Percentiles rank a stretch among this genome's conserved stretches.
Conservation (phyloP, 2,888 invertebrate genomes). For the Drosophila lutescens region DNA sequence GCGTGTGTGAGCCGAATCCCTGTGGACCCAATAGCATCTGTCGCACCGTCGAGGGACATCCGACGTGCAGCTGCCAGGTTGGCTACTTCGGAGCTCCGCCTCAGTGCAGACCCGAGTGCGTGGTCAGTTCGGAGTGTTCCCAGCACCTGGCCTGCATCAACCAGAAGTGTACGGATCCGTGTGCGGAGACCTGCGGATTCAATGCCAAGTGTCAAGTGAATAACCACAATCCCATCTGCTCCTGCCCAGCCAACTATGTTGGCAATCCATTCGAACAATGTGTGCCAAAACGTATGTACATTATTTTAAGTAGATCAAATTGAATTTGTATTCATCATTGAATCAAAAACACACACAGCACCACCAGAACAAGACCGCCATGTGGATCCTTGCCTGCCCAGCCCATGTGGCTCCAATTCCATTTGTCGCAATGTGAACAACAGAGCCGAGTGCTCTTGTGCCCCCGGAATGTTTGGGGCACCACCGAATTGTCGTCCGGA, state of each 20-base stretch:
- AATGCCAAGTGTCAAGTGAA: constrained; percentile 92
- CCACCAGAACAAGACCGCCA: constrained; percentile 84
- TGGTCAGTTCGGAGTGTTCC: constrained; percentile 91
- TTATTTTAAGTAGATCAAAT: neutral
- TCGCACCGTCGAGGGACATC: constrained; percentile 88
- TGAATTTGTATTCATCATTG: neutral
- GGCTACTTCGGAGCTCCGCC: constrained; percentile 91
- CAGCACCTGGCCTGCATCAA: constrained; percentile 90
- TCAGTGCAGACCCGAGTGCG: constrained; percentile 91
- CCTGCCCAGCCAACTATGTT: constrained; percentile 88
- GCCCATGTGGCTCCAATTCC: constrained; percentile 92
- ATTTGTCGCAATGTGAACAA: constrained; percentile 89
- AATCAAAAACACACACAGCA: constrained; percentile 42
- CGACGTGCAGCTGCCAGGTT: constrained; percentile 90
- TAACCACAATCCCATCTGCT: constrained; percentile 92
- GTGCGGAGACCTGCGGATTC: constrained; percentile 90
- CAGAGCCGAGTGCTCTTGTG: constrained; percentile 90
- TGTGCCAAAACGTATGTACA: constrained; percentile 82
- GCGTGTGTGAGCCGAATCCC: constrained; percentile 91
- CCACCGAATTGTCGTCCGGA: constrained; percentile 92
- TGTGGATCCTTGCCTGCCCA: constrained; percentile 88
- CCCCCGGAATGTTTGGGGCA: constrained; percentile 89
- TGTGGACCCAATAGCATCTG: constrained; percentile 92
- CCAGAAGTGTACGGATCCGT: constrained; percentile 91
- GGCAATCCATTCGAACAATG: constrained; percentile 93